Evolutionary conservation across 30 jellyfish, hydroid and myxozoan genomes (phyloP).

Genomic region (Turritopsis dohrnii): DNA sequence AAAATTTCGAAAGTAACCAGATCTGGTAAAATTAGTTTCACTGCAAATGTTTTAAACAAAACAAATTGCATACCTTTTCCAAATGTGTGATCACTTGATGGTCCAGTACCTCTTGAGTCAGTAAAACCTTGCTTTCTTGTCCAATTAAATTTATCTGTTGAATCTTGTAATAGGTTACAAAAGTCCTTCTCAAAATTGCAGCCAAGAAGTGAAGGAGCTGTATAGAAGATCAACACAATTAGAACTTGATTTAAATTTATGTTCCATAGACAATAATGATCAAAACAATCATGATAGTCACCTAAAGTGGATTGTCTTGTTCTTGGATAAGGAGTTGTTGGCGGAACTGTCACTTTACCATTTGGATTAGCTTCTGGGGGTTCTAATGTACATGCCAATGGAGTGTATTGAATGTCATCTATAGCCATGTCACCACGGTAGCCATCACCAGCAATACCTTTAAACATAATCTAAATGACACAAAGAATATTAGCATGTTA

Average conservation of each 20-base stretch:
- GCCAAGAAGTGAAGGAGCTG: slow-evolving; percentile 75
- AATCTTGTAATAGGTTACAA: slow-evolving; percentile 57
- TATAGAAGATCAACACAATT: not conserved
- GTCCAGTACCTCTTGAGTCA: slow-evolving; percentile 75
- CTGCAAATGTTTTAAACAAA: too few relatives aligned
- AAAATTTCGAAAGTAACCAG: too few relatives aligned
- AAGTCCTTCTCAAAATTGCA: slow-evolving; percentile 77
- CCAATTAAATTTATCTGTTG: slow-evolving; percentile 75
- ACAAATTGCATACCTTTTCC: slow-evolving; percentile 51
- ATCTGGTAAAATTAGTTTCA: too few relatives aligned
- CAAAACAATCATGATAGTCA: slow-evolving; percentile 12
- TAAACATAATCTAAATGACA: slow-evolving; percentile 69
- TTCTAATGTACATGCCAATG: slow-evolving; percentile 56
- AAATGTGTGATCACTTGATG: slow-evolving; percentile 73
- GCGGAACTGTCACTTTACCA: slow-evolving; percentile 64
- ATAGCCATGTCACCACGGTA: slow-evolving; percentile 87
- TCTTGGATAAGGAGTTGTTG: slow-evolving; percentile 76
- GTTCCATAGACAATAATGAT: too few relatives aligned
- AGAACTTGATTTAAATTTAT: too few relatives aligned
- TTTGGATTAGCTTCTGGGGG: slow-evolving; percentile 95
- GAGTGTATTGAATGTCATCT: slow-evolving; percentile 74
- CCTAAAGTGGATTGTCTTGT: slow-evolving; percentile 79
- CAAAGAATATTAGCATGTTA: too few relatives aligned
- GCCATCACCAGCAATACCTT: slow-evolving; percentile 68
- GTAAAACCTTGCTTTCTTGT: slow-evolving; percentile 91